Evolutionary conservation across 2,797 vertebrate species (phyloP), one percentile per base, ranked within the genome.

Genomic region (Linurgus olivaceus): DNA sequence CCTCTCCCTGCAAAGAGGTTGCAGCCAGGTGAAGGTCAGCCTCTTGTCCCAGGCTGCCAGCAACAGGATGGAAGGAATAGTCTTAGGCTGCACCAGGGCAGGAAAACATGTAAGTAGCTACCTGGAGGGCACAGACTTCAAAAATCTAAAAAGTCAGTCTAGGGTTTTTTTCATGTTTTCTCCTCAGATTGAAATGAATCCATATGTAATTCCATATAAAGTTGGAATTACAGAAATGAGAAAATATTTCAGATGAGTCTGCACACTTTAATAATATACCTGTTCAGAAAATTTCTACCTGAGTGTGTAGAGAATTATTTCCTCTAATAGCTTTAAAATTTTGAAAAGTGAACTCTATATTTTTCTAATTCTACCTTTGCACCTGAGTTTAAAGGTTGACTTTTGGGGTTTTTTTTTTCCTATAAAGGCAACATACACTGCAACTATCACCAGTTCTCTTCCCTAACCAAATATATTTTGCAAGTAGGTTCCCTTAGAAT

Each of bases 11-110:
- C 9, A 33, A 57, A 37, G 24, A 66, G 9, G 28, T 0, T 20
- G 20, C 5, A 29, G 37, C 37, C 37, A 65, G 55, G 6, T 47
- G 40, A 33, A 25, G 16, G 47, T 20, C 0, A 0, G 24, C 33
- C 47, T 45, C 28, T 38, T 54, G 33, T 76, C n/a, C 28, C 19
- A 57, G 17, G 13, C 17, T 20, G 3, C 5, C 8, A 51, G 24
- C 1, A 5, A 17, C 24, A 44, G 28, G 11, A 44, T 4, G 3
- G 28, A n/a, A 28, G 13, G 58, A 57, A 51, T 3, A 7, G 9
- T 20, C 16, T 17, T 33, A 24, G 50, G 5, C 7, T 29, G 19
- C 17, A 29, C 28, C 47, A 58, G 28, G 29, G 14, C 6, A 58
- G 24, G 48, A 77, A 77, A 90, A 18, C 17, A 7, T 38, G 4